These are phyloP conservation scores for Labrus mixtus DNA, from an alignment of 2,113 vertebrate genomes.

Conservation along the genomic window DNA sequence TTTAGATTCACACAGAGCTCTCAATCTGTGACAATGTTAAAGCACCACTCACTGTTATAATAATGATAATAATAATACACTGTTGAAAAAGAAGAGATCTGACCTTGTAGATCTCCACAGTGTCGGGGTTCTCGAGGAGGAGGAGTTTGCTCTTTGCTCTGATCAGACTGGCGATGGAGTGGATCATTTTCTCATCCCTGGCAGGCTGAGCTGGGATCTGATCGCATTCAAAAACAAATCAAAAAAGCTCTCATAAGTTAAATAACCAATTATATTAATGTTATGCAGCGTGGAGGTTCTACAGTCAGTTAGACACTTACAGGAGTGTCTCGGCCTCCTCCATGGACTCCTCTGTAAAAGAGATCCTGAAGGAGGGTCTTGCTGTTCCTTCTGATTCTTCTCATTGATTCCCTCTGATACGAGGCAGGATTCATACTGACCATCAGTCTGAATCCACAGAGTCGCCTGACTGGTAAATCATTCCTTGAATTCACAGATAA, in stretches of 20 bases:
- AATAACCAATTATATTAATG: not conserved
- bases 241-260: not conserved
- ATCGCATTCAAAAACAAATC: not conserved
- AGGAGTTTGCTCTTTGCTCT: conserved; percentile 75
- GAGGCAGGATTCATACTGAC: not conserved
- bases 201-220: conserved; percentile 63
- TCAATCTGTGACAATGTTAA: not conserved
- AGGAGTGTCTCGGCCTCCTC: conserved; percentile 65
- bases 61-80: not conserved
- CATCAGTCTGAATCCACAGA: too few relatives aligned
- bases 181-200: conserved; percentile 66
- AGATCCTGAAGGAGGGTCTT: conserved; percentile 68
- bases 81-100: not conserved
- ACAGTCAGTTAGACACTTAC: conserved; percentile 43
- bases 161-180: conserved; percentile 74
- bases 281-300: not conserved
- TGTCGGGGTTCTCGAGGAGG: conserved; percentile 73
- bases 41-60: not conserved
- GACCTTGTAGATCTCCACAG: conserved; percentile 79
- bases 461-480: too few relatives aligned
- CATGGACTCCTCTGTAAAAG: conserved; percentile 44
- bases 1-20: not conserved
- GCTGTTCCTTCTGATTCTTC: conserved; percentile 70
- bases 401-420: conserved; percentile 52
- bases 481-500: not conserved